These are phyloP conservation scores for Scaptomyza reducta DNA, from an alignment of 2,888 invertebrate genomes.

Conservation along the genomic window DNA sequence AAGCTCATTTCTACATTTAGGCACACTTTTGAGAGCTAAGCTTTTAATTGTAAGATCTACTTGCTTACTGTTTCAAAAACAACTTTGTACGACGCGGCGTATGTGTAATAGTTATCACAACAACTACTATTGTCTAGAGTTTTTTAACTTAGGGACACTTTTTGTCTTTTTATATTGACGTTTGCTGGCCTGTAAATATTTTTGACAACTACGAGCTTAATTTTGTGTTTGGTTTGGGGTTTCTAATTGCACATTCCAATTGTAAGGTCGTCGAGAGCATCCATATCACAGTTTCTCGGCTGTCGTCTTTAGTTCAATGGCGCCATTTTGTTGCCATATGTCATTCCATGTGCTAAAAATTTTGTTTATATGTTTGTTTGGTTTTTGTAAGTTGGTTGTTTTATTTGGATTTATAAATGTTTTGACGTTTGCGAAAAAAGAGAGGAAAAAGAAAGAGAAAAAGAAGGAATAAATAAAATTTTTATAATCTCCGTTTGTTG, in stretches of 20 bases:
- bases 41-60: constrained; percentile 6
- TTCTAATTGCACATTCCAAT: constrained; percentile 36
- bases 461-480: constrained; percentile 75
- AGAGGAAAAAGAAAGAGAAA: constrained; percentile 76
- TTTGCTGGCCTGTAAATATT: background rate
- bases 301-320: constrained; percentile 55
- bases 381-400: constrained; percentile 29
- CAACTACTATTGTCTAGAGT: constrained; percentile 3
- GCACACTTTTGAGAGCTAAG: constrained; percentile 49
- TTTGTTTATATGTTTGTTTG: constrained; percentile 18
- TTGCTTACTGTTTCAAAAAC: background rate
- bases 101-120: constrained; percentile 28
- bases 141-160: too few relatives aligned
- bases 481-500: constrained; percentile 75
- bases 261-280: constrained; percentile 47
- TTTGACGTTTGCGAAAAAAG: constrained; percentile 56
- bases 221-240: background rate
- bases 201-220: background rate
- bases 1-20: constrained; percentile 53
- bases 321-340: constrained; percentile 46
- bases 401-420: constrained; percentile 35
- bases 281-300: constrained; percentile 45
- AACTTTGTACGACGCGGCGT: constrained; percentile 49
- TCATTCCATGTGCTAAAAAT: constrained; percentile 37
- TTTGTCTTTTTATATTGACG: constrained; percentile 15